Evolutionary conservation across 2,113 vertebrate genomes (phyloP), one percentile per base, ranked within the genome.

Genomic region (Syngnathus floridae): DNA sequence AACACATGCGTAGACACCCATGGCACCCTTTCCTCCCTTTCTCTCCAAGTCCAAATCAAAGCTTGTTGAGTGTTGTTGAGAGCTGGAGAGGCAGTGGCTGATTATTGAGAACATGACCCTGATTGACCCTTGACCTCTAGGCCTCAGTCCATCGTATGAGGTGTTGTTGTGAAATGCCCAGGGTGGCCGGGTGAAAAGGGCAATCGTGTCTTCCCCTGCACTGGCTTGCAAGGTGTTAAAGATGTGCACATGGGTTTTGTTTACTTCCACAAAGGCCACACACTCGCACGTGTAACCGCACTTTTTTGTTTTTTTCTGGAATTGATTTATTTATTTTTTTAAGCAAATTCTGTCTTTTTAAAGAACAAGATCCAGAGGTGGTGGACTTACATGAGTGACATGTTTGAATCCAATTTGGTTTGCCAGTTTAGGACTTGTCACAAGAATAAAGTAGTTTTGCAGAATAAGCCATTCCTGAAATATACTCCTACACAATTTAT

Each of bases 101-200:
- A 56, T 65, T 62, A 70, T 78, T 79, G 41, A 72, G 68, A 60
- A 71, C 69, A 66, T 77, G 71, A 74, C 75, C 73, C 75, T 46
- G 49, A 11, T 31, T 84, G 77, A 80, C 75, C 82, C 65, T 64
- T 79, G 65, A 72, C 70, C 75, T 75, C 31, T 62, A 67, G 63
- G 73, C 66, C 57, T 45, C 35, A 41, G 61, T 31, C 54, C 37
- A 45, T 72, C 68, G 73, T 82, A 70, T 49, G 58, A 68, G 62
- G 70, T 69, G 71, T 73, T 52, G 60, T 41, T 31, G 31, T 58
- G 49, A 56, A 60, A 26, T 48, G 48, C 45, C 35, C 2, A 12
- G 60, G 64, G 43, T 26, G 57, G 64, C 61, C 2, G 38, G 45
- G 65, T 71, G 37, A 71, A 65, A 58, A 65, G 71, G 61, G 62